Conservation (phyloP, 2,888 invertebrate genomes). For the Cetonia aurata region DNA sequence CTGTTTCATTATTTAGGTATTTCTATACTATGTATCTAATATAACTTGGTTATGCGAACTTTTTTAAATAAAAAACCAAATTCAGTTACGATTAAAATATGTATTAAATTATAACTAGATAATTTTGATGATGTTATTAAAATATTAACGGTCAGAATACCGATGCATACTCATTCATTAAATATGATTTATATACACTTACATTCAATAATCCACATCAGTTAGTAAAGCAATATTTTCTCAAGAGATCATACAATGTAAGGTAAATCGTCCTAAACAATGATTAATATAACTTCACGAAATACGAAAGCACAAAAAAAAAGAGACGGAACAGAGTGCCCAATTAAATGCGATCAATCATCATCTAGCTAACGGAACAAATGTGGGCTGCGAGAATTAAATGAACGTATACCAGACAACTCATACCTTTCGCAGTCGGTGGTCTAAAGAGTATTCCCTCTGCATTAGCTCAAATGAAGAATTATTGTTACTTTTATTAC, state of each 20-base stretch:
- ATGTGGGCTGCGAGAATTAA: not conserved
- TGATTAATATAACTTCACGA: not conserved
- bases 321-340: conserved; percentile 10
- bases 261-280: conserved; percentile 1
- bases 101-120: too few relatives aligned
- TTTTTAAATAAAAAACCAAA: too few relatives aligned
- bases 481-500: conserved; percentile 22
- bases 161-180: too few relatives aligned
- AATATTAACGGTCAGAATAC: too few relatives aligned
- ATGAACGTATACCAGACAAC: not conserved
- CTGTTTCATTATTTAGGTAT: too few relatives aligned
- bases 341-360: conserved; percentile 48
- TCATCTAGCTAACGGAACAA: conserved; percentile 37
- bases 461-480: conserved; percentile 21
- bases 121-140: too few relatives aligned
- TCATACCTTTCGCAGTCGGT: conserved; percentile 20
- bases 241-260: not conserved
- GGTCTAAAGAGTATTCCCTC: conserved; percentile 12
- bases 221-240: too few relatives aligned
- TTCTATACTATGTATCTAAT: too few relatives aligned
- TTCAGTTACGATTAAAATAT: too few relatives aligned
- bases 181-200: too few relatives aligned
- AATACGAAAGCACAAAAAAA: conserved; percentile 6
- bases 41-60: too few relatives aligned
- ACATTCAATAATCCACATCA: too few relatives aligned